Percentiles rank a stretch among this genome's conserved stretches.
Conservation (phyloP, 1,140 invertebrate species). For the Dendrolimus kikuchii region DNA sequence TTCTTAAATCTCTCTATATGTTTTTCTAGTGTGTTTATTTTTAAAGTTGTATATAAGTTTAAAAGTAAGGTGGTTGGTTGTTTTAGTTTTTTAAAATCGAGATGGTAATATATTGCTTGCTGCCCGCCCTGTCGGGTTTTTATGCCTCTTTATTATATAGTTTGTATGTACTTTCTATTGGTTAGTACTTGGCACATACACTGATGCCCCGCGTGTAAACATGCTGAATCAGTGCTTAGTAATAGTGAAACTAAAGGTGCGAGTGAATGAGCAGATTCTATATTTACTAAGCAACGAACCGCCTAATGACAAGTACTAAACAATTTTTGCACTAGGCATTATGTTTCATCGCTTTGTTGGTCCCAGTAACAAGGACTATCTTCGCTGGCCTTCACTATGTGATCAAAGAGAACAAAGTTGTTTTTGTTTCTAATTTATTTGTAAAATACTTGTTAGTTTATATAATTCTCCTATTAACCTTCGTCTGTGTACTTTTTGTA, state of each 20-base stretch:
- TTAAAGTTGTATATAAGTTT: conserved; percentile 51
- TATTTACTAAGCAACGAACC: too few species aligned
- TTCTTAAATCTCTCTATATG: conserved; percentile 64
- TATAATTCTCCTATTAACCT: conserved; percentile 33
- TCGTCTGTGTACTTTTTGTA: conserved; percentile 24
- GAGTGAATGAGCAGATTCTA: too few species aligned
- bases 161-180: too few species aligned
- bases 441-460: conserved; percentile 62
- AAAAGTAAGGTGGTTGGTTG: conserved; percentile 46
- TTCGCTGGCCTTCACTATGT: conserved; percentile 39
- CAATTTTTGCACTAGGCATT: not conserved
- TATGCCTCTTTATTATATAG: too few species aligned
- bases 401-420: conserved; percentile 66
- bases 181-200: too few species aligned
- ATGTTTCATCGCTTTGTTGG: conserved; percentile 1
- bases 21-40: conserved; percentile 38
- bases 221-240: too few species aligned
- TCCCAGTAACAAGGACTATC: conserved; percentile 1
- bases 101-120: conserved; percentile 56
- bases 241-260: too few species aligned
- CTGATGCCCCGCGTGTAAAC: too few species aligned
- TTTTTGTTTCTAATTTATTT: conserved; percentile 72
- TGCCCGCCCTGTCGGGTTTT: conserved; percentile 6
- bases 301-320: too few species aligned
- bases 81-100: conserved; percentile 44